Conservation (phyloP, 2,797 vertebrate genomes). For the Alosa sapidissima region DNA sequence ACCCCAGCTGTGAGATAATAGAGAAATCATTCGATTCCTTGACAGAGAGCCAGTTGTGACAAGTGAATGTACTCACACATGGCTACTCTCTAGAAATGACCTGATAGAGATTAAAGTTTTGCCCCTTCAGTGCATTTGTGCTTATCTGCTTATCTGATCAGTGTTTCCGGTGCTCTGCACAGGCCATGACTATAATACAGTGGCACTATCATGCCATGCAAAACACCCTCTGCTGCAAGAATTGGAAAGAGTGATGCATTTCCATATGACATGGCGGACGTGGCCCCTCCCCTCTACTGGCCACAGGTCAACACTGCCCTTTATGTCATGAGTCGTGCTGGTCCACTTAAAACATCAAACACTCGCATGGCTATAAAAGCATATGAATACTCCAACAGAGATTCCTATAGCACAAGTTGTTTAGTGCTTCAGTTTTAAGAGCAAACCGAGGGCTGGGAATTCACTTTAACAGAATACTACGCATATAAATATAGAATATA, state of each 20-base stretch:
- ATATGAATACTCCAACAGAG: neutral
- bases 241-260: neutral
- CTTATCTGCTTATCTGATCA: neutral
- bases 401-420: conserved; percentile 21
- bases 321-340: neutral
- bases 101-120: neutral
- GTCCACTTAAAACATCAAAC: conserved; percentile 39
- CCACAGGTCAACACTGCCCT: neutral
- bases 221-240: neutral
- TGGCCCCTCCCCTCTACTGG: neutral
- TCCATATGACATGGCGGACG: neutral
- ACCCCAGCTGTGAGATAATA: neutral
- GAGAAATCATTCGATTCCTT: too few relatives aligned
- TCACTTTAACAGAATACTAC: conserved; percentile 18
- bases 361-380: conserved; percentile 27
- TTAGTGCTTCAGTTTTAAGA: conserved; percentile 24
- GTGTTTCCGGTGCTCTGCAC: neutral
- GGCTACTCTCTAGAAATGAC: too few relatives aligned
- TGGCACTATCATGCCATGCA: neutral
- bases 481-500: conserved; percentile 20
- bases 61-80: too few relatives aligned
- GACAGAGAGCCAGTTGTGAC: too few relatives aligned
- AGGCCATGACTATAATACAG: neutral
- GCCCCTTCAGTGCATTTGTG: neutral
- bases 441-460: neutral